Base-by-base conservation (phyloP, 2,113 vertebrate species). In the Colossoma macropomum region DNA sequence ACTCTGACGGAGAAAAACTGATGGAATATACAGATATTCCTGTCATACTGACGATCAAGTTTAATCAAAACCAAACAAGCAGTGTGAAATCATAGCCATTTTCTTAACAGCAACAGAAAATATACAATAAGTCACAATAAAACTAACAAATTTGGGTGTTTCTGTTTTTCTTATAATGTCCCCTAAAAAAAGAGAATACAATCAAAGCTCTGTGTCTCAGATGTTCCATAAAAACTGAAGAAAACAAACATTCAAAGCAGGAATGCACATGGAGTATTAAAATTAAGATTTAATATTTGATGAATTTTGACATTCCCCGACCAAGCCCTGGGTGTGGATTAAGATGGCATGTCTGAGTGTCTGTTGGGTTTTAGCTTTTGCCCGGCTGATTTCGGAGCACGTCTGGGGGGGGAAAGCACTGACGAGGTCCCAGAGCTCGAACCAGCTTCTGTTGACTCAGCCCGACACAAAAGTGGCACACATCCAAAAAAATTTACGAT, bases 161-260 rank as follows among this genome's bases (percentile, higher is more conserved):
- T 73, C 73, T 79, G 75, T 28, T 63, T 50, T 69, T 59, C 75
- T 77, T 32, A 45, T 45, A 4, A 45, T 45, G 75, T 91, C 75
- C 60, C 78, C 50, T 80, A 75, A 84, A 87, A 82, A 52, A 85
- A n/a, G 21, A 87, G 59, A 91, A 89, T 92, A 89, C 90, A 92
- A 92, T 92, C 89, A 93, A 86, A 87, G 82, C 90, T 88, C 90
- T 86, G 84, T 89, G 79, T 86, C 87, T 86, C 87, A 92, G 87
- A 89, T 83, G 76, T 85, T 88, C 92, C 80, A 88, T 91, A 88
- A 91, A 89, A 91, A 63, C 5, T 17, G 52, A 38, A 86, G 72
- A 73, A 84, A 77, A 50, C 6, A 82, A 84, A 82, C 71, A 79
- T 76, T 82, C 66, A 84, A 84, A 86, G 83, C 88, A 85, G 85